Evolutionary conservation across 2,113 vertebrate genomes (phyloP), one percentile per base, ranked within the genome.

Genomic region (Nothoprocta perdicaria): DNA sequence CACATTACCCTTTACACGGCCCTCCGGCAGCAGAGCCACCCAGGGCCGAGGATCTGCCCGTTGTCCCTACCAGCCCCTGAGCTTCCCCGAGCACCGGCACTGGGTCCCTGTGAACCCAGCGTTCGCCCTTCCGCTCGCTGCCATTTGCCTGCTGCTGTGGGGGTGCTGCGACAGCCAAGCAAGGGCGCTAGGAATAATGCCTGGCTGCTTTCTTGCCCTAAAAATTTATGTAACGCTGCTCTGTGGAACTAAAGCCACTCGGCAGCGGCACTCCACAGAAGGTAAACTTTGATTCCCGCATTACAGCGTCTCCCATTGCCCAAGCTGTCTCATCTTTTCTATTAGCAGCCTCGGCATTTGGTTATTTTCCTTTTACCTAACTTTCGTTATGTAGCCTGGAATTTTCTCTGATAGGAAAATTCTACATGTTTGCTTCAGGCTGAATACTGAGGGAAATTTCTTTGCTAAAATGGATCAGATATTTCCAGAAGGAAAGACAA

Each of bases 371-470:
- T 60, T 86, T 72, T 61, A 71, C 22, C 33, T 72, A 29, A 55
- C 33, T 83, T 91, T 57, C 7, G 22, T 84, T 84, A 80, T 84
- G 35, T 75, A 48, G 38, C 31, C 33, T 82, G 78, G 45, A 90
- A 84, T 76, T 57, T 75, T 94, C 38, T 43, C 50, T 74, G 16
- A 9, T 71, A 57, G 66, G 65, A 84, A 89, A 88, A 80, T 48
- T 57, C 68, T 77, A 35, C 15, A 3, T 50, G 14, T 60, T 67
- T 80, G 19, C 55, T 83, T 90, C 52, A 78, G 48, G 8, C 10
- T 88, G 46, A 77, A 55, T 71, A 55, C n/a, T 19, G 22, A 18
- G 43, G 5, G 52, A 11, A 46, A 31, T 12, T 80, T 84, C 92
- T 84, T 53, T 52, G 14, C 29, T 86, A 60, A 89, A 35, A 78